These are phyloP conservation scores for Neuroterus valhalla DNA, from an alignment of 1,140 invertebrate species.

Conservation along the genomic window DNA sequence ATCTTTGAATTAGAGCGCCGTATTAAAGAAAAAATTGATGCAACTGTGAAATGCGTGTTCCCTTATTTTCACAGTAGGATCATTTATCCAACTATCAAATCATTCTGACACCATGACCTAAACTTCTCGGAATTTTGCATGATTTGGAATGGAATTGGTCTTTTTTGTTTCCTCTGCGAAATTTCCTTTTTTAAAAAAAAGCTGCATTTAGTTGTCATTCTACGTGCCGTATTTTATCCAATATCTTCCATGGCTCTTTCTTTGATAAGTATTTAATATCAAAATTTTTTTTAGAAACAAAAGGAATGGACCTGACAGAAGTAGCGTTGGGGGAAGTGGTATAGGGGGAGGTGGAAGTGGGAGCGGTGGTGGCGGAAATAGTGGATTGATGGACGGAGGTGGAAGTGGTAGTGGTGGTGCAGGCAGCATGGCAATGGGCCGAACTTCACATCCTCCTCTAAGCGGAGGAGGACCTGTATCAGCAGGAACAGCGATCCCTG, in stretches of 20 bases:
- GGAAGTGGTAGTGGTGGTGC: slow-evolving; percentile 45
- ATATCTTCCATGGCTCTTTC: neutral
- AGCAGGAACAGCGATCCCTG: slow-evolving; percentile 54
- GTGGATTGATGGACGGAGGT: slow-evolving; percentile 48
- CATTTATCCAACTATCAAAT: no score
- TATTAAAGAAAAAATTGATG: no score
- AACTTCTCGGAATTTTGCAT: no score
- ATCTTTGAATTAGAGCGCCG: no score
- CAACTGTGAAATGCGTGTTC: no score
- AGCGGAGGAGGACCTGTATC: slow-evolving; percentile 58
- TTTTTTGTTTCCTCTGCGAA: no score
- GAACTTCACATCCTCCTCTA: slow-evolving; percentile 64
- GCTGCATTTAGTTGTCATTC: no score
- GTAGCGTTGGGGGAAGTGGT: slow-evolving; percentile 48
- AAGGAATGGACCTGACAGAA: slow-evolving; percentile 66
- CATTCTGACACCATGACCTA: no score
- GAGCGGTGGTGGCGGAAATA: slow-evolving; percentile 30
- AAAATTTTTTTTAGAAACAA: slow-evolving; percentile 61
- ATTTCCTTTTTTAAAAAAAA: no score
- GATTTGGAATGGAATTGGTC: no score
- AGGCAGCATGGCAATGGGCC: slow-evolving; percentile 66
- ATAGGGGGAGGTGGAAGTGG: slow-evolving; percentile 45
- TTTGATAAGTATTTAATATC: slow-evolving; percentile 14
- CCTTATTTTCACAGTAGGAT: no score
- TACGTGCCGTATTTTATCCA: no score